These are phyloP conservation scores for Carcharodon carcharias DNA, from an alignment of 2,797 vertebrate species.

Conservation along the genomic window DNA sequence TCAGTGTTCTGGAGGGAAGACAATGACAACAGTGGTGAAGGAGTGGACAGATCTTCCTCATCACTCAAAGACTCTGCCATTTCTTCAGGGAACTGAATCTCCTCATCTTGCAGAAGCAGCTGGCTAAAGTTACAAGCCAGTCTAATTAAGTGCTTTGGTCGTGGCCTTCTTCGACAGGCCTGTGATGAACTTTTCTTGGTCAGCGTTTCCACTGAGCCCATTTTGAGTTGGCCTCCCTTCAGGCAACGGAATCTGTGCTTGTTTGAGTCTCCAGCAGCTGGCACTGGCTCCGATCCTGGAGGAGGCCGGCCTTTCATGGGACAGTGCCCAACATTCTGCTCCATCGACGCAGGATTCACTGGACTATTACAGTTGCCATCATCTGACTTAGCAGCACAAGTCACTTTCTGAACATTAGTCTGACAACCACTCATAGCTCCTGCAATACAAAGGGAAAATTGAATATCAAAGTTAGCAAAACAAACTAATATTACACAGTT, in stretches of 20 bases:
- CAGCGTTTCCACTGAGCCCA: neutral
- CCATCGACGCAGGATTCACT: neutral
- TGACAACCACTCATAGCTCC: neutral
- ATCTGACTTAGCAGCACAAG: neutral
- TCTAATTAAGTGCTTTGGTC: neutral
- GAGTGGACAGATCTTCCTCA: neutral
- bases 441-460: neutral
- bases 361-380: neutral
- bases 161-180: neutral
- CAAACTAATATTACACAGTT: neutral
- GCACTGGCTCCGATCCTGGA: neutral
- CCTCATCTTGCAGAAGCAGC: neutral
- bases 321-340: neutral
- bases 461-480: neutral
- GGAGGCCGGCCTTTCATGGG: neutral
- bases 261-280: neutral
- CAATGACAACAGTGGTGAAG: conserved; percentile 18
- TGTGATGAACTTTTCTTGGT: neutral
- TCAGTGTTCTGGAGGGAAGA: neutral
- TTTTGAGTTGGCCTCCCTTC: neutral
- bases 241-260: neutral
- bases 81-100: neutral
- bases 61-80: neutral
- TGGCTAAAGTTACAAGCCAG: conserved; percentile 14
- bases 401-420: neutral